Conservation (phyloP, 2,888 invertebrate genomes). For the Brenthis ino region DNA sequence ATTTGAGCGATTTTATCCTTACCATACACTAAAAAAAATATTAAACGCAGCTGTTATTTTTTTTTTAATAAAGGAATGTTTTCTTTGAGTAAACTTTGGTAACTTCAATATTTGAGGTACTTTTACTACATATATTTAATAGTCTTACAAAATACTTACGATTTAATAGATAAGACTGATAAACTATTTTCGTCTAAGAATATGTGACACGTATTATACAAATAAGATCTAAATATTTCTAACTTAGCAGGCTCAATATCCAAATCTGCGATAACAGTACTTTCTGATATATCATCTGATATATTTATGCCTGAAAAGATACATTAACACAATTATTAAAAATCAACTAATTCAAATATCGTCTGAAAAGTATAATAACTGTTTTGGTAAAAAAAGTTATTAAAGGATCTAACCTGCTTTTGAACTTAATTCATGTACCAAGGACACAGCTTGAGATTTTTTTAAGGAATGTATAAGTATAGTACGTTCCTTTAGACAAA, state of each 20-base stretch:
- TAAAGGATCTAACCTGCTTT: conserved; percentile 12
- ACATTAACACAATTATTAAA: background rate
- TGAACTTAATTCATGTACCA: conserved; percentile 23
- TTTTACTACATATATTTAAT: background rate
- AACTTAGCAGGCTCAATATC: conserved; percentile 37
- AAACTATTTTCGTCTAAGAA: conserved; percentile 37
- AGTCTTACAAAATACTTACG: conserved; percentile 36
- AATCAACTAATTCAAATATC: background rate
- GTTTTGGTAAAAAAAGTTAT: no score
- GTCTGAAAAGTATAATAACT: no score
- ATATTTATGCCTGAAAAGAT: conserved; percentile 38
- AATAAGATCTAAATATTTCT: conserved; percentile 34
- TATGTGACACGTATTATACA: conserved; percentile 39
- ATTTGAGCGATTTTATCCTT: no score
- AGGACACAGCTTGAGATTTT: background rate
- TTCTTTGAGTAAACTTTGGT: no score
- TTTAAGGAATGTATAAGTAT: conserved; percentile 9
- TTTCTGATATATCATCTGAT: conserved; percentile 26
- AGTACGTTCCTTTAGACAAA: conserved; percentile 27
- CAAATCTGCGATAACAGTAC: conserved; percentile 40
- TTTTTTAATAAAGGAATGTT: no score
- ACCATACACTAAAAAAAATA: no score
- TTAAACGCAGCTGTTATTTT: no score
- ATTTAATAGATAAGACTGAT: conserved; percentile 38
- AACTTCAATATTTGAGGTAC: no score